Evolutionary conservation across 2,888 invertebrate species (phyloP), one percentile per base, ranked within the genome.

Genomic region (Sinotaia quadrata): DNA sequence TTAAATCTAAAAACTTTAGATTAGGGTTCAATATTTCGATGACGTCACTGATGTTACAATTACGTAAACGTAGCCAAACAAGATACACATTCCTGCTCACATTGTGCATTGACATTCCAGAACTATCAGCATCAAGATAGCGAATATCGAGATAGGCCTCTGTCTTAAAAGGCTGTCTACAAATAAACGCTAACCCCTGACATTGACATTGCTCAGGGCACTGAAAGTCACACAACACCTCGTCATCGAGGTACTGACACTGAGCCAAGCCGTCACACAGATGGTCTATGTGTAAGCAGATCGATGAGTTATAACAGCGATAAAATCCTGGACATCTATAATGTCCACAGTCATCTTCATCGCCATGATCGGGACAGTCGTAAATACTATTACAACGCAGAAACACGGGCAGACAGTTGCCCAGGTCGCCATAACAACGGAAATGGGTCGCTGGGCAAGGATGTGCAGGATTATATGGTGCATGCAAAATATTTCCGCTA

Each of bases 251-350:
- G n/a, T 67, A 29, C 0, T 58, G 67, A 24, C 67, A 67, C 37
- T 67, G 67, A 41, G 58, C 58, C 33, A 59, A 36, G n/a, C 67
- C 67, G 31, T 67, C 67, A 29, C 67, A 67, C 5, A 67, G 36
- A 33, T 67, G 59, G 10, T 59, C 51, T 4, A 41, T 36, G 52
- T 59, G 58, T 18, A 67, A 51, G 27, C 67, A 67, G 3, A 67
- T 59, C 1, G 5, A 24, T 37, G 58, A 24, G 31, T 67, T 31
- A 31, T 59, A 51, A 51, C 67, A 67, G 15, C 52, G 58, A 52
- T 67, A 67, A 29, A 51, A 37, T 31, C 59, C 59, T 8, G 21
- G 29, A 49, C 67, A 67, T 2, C 51, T 44, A 10, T 67, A n/a
- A n/a, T n/a, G n/a, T n/a, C n/a, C n/a, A n/a, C n/a, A n/a, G n/a